Percentiles rank a stretch among this genome's conserved stretches.
These are phyloP conservation scores for Poecilia picta DNA, from an alignment of 2,797 vertebrate species.

Conservation along the genomic window DNA sequence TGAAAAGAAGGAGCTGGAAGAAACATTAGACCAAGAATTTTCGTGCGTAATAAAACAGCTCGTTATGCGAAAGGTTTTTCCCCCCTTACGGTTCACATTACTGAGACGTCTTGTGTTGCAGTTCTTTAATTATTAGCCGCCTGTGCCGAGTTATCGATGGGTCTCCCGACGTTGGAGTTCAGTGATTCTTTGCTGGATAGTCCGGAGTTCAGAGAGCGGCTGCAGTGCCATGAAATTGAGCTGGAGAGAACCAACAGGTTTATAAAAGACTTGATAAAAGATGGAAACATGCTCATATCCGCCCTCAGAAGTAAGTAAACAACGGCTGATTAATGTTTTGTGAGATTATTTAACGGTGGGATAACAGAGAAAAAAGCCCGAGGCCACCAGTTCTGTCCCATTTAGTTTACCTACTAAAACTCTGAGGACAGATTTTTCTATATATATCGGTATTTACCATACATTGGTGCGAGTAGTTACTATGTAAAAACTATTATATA, in stretches of 20 bases:
- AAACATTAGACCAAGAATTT: constrained; percentile 15
- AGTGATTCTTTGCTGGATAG: constrained; percentile 96
- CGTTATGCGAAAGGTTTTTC: background rate
- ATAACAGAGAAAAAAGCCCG: constrained; percentile 12
- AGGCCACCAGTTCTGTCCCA: constrained; percentile 32
- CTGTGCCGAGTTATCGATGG: constrained; percentile 78
- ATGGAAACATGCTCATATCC: constrained; percentile 92
- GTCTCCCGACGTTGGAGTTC: constrained; percentile 95
- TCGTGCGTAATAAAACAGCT: constrained; percentile 9
- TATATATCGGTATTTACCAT: background rate
- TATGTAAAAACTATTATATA: background rate
- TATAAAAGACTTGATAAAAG: constrained; percentile 96
- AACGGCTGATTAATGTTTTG: background rate
- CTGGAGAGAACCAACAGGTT: constrained; percentile 96
- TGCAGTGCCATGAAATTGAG: constrained; percentile 95
- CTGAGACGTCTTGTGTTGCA: background rate
- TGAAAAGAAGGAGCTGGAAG: constrained; percentile 58
- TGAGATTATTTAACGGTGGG: background rate
- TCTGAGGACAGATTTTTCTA: background rate
- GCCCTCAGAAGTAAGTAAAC: constrained; percentile 89
- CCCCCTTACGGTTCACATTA: background rate
- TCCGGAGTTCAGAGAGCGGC: constrained; percentile 93
- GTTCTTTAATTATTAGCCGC: background rate
- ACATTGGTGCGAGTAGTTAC: background rate
- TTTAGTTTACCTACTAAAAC: background rate